Evolutionary conservation across 2,113 vertebrate species (phyloP).

Genomic region (Hyaena hyaena): DNA sequence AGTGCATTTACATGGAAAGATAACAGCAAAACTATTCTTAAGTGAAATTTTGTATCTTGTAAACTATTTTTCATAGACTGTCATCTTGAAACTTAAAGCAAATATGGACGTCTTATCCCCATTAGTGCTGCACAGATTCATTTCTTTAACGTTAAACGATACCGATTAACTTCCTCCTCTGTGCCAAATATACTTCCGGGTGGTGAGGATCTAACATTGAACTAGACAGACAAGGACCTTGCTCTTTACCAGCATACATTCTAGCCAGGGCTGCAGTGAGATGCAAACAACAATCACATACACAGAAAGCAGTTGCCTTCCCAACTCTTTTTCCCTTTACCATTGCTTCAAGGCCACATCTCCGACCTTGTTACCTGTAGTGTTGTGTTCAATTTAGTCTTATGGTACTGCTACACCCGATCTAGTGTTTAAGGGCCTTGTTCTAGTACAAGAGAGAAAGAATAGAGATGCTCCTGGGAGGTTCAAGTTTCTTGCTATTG

Average conservation of each 20-base stretch:
- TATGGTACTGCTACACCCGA: not conserved
- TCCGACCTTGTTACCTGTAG: not conserved
- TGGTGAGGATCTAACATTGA: not conserved
- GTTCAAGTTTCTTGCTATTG: not conserved
- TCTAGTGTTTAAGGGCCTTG: not conserved
- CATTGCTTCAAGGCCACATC: not conserved
- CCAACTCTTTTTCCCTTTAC: not conserved
- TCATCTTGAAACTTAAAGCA: constrained; percentile 1
- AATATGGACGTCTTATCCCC: not conserved
- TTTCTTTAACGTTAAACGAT: not conserved
- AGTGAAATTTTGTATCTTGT: constrained; percentile 19
- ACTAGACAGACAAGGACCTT: not conserved
- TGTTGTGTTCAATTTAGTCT: not conserved
- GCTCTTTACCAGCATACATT: not conserved
- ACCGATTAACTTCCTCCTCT: not conserved
- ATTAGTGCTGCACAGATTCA: not conserved
- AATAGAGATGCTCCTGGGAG: not conserved
- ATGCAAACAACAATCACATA: not conserved
- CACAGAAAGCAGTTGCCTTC: not conserved
- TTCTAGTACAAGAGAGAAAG: not conserved
- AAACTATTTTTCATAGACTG: not conserved
- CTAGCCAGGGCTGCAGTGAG: not conserved
- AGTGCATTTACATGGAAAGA: not conserved
- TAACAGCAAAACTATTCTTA: constrained; percentile 10
- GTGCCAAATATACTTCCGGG: not conserved